These are phyloP conservation scores for Neomicropteryx cornuta DNA, from an alignment of 1,140 invertebrate genomes.

Conservation along the genomic window DNA sequence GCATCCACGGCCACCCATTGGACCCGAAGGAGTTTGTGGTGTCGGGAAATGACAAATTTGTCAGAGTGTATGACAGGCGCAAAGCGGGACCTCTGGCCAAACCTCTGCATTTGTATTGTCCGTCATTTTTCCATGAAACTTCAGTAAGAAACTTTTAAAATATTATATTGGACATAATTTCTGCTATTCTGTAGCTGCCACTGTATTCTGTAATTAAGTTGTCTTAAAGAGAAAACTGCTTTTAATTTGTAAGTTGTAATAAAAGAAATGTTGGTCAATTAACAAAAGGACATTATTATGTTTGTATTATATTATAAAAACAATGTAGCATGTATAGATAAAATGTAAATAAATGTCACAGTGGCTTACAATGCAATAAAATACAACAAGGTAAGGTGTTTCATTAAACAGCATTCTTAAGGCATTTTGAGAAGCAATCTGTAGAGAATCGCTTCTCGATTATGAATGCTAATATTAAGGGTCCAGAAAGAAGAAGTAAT, in stretches of 20 bases:
- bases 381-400: too few relatives aligned
- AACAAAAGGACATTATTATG: not conserved
- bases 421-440: too few relatives aligned
- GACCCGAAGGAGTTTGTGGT: slow-evolving; percentile 71
- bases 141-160: slow-evolving; percentile 12
- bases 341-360: too few relatives aligned
- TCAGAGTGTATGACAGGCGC: slow-evolving; percentile 63
- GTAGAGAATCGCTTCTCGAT: too few relatives aligned
- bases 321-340: too few relatives aligned
- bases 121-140: slow-evolving; percentile 16
- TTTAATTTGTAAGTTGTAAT: not conserved
- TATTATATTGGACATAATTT: slow-evolving; percentile 8
- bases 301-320: not conserved
- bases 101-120: slow-evolving; percentile 37
- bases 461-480: too few relatives aligned
- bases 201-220: not conserved
- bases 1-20: slow-evolving; percentile 74
- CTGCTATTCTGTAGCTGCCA: not conserved
- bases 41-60: slow-evolving; percentile 52
- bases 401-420: too few relatives aligned
- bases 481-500: too few relatives aligned
- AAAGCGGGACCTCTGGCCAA: slow-evolving; percentile 25
- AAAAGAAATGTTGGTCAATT: not conserved
- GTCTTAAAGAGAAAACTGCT: not conserved
- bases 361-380: too few relatives aligned